Evolutionary conservation across 2,888 invertebrate species (phyloP), one percentile per base, ranked within the genome.

Genomic region (Cremastinae sp.): DNA sequence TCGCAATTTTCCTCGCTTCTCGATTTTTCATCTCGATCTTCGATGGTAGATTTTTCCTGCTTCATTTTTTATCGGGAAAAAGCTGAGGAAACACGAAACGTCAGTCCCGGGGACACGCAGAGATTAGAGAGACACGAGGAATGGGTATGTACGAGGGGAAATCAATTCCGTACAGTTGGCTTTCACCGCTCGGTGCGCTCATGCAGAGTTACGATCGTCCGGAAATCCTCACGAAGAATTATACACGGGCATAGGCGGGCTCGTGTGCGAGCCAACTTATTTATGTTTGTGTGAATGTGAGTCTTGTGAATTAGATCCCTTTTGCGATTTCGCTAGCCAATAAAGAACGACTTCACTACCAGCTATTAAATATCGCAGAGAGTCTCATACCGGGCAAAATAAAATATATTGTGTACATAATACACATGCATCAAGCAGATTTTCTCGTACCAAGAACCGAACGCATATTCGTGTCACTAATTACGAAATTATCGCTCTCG

Each of bases 101-200:
- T 64, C 59, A 41, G 35, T 28, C 28, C 28, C 16, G 35, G 64
- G 20, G 69, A 41, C 59, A 59, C 73, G 55, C 73, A 37, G 35
- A 45, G 49, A 12, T 20, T 45, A 69, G 62, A 45, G 12, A 53
- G 18, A 12, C 56, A 66, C 37, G 56, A 41, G 22, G 58, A 56
- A 5, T 5, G 28, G 45, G 61, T 55, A 71, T 49, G 58, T 58
- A 53, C 16, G 66, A 59, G 82, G 83, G 84, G 75, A 85, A 85
- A 85, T 86, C 84, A 86, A 86, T 86, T 85, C 82, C 74, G 72
- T 64, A 53, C 18, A 82, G 79, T 75, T 79, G 80, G 74, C 86
- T 85, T 86, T 86, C 86, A 82, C 83, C 78, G 70, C 16, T 12
- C 28, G 28, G 59, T 76, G 71, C 77, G 71, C 55, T 76, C 73